These are phyloP conservation scores for Thereva unica DNA, from an alignment of 2,888 invertebrate genomes.

Conservation along the genomic window DNA sequence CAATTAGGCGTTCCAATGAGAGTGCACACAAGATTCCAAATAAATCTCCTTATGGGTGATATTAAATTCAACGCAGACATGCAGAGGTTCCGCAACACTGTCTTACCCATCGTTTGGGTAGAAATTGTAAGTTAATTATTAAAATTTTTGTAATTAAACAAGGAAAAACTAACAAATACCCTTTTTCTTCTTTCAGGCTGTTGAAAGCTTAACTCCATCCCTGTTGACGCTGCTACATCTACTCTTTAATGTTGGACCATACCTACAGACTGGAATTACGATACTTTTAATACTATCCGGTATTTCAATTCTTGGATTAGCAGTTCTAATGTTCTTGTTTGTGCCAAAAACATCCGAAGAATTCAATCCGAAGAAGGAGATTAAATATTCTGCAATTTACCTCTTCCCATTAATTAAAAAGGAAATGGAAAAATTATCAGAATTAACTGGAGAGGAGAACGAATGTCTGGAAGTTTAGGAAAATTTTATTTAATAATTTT, in stretches of 20 bases:
- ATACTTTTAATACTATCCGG: conserved; percentile 60
- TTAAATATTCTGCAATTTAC: conserved; percentile 46
- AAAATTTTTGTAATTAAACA: background rate
- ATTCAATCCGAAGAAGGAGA: conserved; percentile 41
- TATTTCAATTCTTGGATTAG: conserved; percentile 56
- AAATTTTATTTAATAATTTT: too few relatives aligned
- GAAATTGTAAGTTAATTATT: conserved; percentile 64
- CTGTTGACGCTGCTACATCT: conserved; percentile 59
- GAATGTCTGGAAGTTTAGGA: conserved; percentile 8
- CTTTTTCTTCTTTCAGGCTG: conserved; percentile 47
- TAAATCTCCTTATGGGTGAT: conserved; percentile 70
- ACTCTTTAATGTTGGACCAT: conserved; percentile 61
- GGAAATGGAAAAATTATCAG: conserved; percentile 35
- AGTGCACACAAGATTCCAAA: conserved; percentile 69
- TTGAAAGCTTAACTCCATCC: conserved; percentile 57
- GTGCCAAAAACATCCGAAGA: conserved; percentile 44
- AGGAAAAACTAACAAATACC: background rate
- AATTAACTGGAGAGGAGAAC: conserved; percentile 25
- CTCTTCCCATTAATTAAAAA: conserved; percentile 44
- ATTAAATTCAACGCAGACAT: conserved; percentile 66
- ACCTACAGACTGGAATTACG: conserved; percentile 59
- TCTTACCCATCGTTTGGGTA: conserved; percentile 73
- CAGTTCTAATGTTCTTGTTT: conserved; percentile 50
- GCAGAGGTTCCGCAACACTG: conserved; percentile 65
- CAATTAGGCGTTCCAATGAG: conserved; percentile 69